Conservation (phyloP, 2,113 vertebrate genomes). For the Lophura nycthemera region DNA sequence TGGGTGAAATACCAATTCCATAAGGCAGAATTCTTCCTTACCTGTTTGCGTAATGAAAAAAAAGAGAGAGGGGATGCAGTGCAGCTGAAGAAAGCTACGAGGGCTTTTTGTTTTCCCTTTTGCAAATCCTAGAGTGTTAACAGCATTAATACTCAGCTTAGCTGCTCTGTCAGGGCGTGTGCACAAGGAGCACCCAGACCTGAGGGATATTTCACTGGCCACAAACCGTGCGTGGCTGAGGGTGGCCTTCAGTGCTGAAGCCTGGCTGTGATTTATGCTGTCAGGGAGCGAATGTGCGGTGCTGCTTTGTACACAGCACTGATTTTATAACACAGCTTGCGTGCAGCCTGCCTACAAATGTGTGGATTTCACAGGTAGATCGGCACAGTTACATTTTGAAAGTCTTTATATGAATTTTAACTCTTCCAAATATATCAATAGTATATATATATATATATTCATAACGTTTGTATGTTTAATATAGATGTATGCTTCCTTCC, state of each 20-base stretch:
- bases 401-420: not conserved
- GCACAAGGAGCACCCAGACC: not conserved
- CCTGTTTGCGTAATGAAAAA: not conserved
- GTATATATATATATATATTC: not conserved
- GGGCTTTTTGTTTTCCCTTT: not conserved
- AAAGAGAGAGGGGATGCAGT: not conserved
- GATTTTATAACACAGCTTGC: not conserved
- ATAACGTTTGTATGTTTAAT: not conserved
- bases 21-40: not conserved
- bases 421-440: not conserved
- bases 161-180: not conserved
- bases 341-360: not conserved
- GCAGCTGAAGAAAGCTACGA: not conserved
- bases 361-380: not conserved
- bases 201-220: not conserved
- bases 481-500: not conserved
- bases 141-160: not conserved
- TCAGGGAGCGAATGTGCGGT: not conserved
- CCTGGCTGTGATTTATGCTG: not conserved
- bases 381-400: not conserved
- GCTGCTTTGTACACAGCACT: not conserved
- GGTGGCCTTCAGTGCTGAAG: not conserved
- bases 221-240: accelerated
- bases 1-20: not conserved
- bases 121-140: not conserved